A percentile compares a stretch with the other conserved stretches of the same genome.
phyloP scores from a whole-genome alignment of 2,113 vertebrate species.

The Brachionichthys hirsutus region DNA sequence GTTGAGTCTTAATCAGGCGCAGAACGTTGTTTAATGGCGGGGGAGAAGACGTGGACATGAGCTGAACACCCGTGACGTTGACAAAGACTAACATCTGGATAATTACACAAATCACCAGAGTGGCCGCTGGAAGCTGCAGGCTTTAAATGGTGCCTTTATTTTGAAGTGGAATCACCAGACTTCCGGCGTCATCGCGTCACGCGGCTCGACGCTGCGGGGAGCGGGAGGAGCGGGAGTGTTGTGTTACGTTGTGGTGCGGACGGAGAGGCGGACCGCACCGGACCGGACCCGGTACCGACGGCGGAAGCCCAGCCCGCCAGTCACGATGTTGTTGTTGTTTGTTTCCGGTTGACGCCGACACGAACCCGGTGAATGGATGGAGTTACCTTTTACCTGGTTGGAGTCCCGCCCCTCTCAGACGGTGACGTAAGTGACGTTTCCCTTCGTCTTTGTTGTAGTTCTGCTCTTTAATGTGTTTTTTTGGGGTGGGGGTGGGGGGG shows the following conservation, averaged over 20 bases:
- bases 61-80: too few relatives aligned
- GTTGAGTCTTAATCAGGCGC: too few relatives aligned
- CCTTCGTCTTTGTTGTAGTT: neutral
- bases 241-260: conserved; percentile 4
- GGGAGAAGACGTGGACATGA: too few relatives aligned
- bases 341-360: neutral
- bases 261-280: conserved; percentile 2
- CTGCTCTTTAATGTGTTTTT: neutral
- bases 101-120: too few relatives aligned
- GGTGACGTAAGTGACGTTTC: conserved; percentile 72
- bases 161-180: conserved; percentile 1
- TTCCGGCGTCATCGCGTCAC: conserved; percentile 20
- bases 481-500: too few relatives aligned
- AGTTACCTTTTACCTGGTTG: conserved; percentile 94
- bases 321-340: conserved; percentile 21
- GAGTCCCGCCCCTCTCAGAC: conserved; percentile 85
- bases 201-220: neutral
- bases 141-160: conserved; percentile 17
- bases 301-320: too few relatives aligned
- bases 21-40: too few relatives aligned
- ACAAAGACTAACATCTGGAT: too few relatives aligned
- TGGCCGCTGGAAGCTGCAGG: too few relatives aligned
- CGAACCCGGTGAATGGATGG: conserved; percentile 93
- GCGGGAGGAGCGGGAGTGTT: conserved; percentile 24
- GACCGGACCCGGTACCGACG: too few relatives aligned